Base-by-base conservation (phyloP, 2,888 invertebrate genomes). In the Formica aserva region DNA sequence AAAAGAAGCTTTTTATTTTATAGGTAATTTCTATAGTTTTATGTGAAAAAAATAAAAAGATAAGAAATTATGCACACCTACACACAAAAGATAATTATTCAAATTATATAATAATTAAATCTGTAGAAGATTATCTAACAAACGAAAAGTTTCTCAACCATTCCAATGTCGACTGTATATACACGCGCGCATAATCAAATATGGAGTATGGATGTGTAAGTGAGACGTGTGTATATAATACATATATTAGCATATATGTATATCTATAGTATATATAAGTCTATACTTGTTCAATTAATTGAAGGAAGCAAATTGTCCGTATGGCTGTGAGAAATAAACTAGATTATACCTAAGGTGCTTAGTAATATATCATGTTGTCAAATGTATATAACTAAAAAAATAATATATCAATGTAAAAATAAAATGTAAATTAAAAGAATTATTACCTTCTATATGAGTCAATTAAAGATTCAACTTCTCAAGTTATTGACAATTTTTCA, bases 241-340 rank as follows among this genome's bases (percentile, higher is more conserved):
- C 38, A 18, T 74, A 74, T 55, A 66, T 38, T 55, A 83, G 83
- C 80, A 75, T 81, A 84, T 85, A 87, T 85, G 82, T 87, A 77
- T 86, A 89, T 85, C 38, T 69, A 22, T 76, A 69, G 80, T 89
- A 88, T 90, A 86, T 92, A 90, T 91, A 87, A 85, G 87, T 87
- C 90, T 92, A 93, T 91, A 91, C 91, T 92, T 92, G 94, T 94
- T 94, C 94, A 94, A 26, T 26, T 26, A 26, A 26, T 94, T 93
- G 93, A 93, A 93, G 94, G 93, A 94, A 94, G 94, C 94, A 93
- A 94, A 94, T 94, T 93, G 93, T 94, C 94, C 92, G 94, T 94
- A 94, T 94, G 95, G 95, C 95, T 95, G 95, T 95, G 95, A 95
- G 94, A 94, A 95, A 94, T 94, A 94, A 94, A 94, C 94, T 94